Evolutionary conservation across 2,113 vertebrate genomes (phyloP).

Genomic region (Nesospiza acunhae): DNA sequence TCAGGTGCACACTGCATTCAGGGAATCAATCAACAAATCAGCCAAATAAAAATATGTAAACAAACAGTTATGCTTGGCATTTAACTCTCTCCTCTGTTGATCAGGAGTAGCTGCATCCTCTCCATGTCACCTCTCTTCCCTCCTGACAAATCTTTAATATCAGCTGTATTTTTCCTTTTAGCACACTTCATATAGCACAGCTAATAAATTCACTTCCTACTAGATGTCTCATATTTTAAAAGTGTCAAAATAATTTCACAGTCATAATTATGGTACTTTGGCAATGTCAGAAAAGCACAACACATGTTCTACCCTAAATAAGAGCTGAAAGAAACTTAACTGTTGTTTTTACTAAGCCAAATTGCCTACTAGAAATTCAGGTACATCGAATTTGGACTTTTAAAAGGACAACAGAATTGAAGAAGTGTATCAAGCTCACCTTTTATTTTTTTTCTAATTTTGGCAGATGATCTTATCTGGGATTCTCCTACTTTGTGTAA

Average conservation of each 20-base stretch:
- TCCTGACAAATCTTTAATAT: not conserved
- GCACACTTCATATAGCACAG: not conserved
- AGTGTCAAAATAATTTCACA: slow-evolving; percentile 54
- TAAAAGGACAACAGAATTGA: not conserved
- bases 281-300: slow-evolving; percentile 15
- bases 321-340: not conserved
- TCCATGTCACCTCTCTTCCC: not conserved
- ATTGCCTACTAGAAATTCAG: not conserved
- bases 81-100: not conserved
- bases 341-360: not conserved
- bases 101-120: not conserved
- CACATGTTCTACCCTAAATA: slow-evolving; percentile 3
- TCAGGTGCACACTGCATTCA: not conserved
- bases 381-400: not conserved
- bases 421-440: not conserved
- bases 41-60: not conserved
- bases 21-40: not conserved
- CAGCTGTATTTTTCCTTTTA: not conserved
- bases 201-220: slow-evolving; percentile 12
- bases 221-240: slow-evolving; percentile 18
- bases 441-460: not conserved
- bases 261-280: slow-evolving; percentile 30
- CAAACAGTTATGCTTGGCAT: not conserved
- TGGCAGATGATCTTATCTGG: not conserved
- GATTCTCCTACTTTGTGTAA: not conserved